Base-by-base conservation (phyloP, 2,888 invertebrate genomes). In the Tiliacea aurago region DNA sequence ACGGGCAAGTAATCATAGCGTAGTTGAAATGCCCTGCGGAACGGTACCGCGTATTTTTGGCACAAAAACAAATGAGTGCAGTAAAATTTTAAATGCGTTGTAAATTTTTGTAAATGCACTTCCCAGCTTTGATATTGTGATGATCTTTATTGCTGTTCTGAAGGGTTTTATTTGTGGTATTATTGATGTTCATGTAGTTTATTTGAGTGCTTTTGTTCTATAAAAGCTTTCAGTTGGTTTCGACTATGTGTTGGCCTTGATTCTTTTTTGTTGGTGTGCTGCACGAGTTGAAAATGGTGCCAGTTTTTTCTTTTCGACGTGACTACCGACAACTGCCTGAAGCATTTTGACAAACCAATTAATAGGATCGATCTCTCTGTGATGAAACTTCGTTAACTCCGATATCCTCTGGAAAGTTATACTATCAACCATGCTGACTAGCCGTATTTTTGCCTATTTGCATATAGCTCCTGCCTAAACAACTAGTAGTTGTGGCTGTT, bases 31-130 rank as follows among this genome's bases (percentile, higher is more conserved):
- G 80, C 84, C 85, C 80, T 58, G 76, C 74, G 81, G 83, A 86
- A 85, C 82, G 74, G 76, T 82, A 86, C 65, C 76, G 88, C 76
- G 84, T 90, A 90, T 88, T 87, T 91, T 93, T 93, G 93, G 93
- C 94, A 92, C 90, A 89, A 91, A 90, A 91, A 91, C 93, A 93
- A 92, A 92, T 92, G 90, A 90, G 84, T 77, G 81, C 84, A 84
- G 85, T 89, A 86, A 89, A 91, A 90, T 88, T 91, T 92, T 89
- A 91, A 89, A 90, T 70, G 78, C 71, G 66, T 74, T 80, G 81
- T 86, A 88, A 86, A 88, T 85, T 80, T 85, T 87, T 82, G 77
- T 77, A 86, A 81, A 73, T 80, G 79, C 73, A 73, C 83, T 66
- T 66, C 70, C 63, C 64, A 4, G 70, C 55, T 80, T 71, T 84